These are phyloP conservation scores for Bombus breviceps DNA, from an alignment of 1,140 invertebrate genomes.

Conservation along the genomic window DNA sequence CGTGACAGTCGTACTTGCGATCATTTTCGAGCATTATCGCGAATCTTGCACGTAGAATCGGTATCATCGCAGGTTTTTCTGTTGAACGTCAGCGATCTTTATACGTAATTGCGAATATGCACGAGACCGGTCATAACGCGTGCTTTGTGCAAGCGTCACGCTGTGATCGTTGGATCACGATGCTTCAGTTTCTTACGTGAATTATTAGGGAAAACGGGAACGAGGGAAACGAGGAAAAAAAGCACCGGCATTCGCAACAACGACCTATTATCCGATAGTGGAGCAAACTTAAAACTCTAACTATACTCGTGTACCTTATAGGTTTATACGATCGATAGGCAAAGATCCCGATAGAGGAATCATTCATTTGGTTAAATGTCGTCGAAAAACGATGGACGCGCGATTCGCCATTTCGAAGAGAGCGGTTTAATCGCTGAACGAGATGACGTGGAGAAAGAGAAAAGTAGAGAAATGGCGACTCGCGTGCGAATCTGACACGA, in stretches of 20 bases:
- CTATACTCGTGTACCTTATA: too few relatives aligned
- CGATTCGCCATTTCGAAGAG: neutral
- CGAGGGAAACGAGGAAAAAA: neutral
- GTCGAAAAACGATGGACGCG: too few relatives aligned
- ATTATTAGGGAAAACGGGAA: neutral
- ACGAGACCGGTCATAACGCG: slow-evolving; percentile 12
- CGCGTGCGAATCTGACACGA: slow-evolving; percentile 20
- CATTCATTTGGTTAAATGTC: too few relatives aligned
- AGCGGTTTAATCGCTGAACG: neutral
- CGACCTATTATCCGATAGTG: too few relatives aligned
- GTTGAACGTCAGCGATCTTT: slow-evolving; percentile 3
- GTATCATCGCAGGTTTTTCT: neutral
- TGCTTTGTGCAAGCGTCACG: neutral
- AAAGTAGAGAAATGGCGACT: slow-evolving; percentile 39
- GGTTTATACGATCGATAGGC: too few relatives aligned
- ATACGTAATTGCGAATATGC: slow-evolving; percentile 18
- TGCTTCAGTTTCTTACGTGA: neutral
- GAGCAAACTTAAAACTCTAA: neutral
- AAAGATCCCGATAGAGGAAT: too few relatives aligned
- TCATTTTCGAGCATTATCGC: neutral
- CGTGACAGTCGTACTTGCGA: neutral
- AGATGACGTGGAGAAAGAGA: neutral
- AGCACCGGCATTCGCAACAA: too few relatives aligned
- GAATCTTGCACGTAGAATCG: neutral
- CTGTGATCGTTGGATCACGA: neutral